phyloP scores from a whole-genome alignment of 2,797 vertebrate species.

The Chanos chanos region DNA sequence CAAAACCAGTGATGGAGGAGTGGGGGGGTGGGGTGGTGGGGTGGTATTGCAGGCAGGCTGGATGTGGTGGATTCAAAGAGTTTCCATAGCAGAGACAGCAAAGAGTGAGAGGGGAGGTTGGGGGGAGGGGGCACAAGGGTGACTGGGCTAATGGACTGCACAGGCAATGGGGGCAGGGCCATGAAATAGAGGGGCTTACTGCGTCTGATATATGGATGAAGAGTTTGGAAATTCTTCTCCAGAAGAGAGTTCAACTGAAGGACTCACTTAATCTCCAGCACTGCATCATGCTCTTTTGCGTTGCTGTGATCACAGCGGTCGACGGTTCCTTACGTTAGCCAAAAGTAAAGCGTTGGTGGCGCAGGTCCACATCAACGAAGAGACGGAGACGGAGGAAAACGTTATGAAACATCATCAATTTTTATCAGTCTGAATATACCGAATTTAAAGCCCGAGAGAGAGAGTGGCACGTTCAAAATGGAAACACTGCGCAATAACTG shows the following conservation, averaged over 20 bases:
- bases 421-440: too few relatives aligned
- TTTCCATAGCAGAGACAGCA: conserved; percentile 41
- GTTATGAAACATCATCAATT: too few relatives aligned
- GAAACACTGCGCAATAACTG: too few relatives aligned
- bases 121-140: conserved; percentile 25
- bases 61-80: conserved; percentile 31
- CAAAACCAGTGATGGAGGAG: too few relatives aligned
- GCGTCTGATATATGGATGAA: conserved; percentile 30
- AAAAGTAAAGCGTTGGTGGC: conserved; percentile 5
- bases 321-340: not conserved
- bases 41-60: conserved; percentile 16
- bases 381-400: too few relatives aligned
- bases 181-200: conserved; percentile 26
- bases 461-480: too few relatives aligned
- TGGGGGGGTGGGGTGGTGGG: too few relatives aligned
- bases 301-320: not conserved
- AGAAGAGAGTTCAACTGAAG: conserved; percentile 27
- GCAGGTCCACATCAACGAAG: not conserved
- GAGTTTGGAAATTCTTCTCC: conserved; percentile 16
- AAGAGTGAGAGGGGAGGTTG: not conserved
- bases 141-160: conserved; percentile 39
- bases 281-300: conserved; percentile 16
- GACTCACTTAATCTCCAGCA: conserved; percentile 5
- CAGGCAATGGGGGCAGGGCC: conserved; percentile 25
- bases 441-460: too few relatives aligned